Evolutionary conservation across 2,113 vertebrate genomes (phyloP), one percentile per base, ranked within the genome.

Genomic region (Vulpes vulpes): DNA sequence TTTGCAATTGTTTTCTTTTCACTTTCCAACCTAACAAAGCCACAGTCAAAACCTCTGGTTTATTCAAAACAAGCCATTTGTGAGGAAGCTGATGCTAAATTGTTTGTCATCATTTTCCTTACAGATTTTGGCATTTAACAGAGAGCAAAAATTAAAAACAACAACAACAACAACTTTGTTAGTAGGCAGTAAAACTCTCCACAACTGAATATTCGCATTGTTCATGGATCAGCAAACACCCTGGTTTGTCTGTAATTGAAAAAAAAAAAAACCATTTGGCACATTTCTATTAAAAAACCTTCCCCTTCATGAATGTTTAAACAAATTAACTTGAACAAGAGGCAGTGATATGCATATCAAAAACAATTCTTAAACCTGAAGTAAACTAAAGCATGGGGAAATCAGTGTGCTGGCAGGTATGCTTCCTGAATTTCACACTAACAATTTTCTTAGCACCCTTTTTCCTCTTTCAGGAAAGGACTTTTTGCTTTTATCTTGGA

Each of bases 261-360:
- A 97, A 79, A 60, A 96, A 97, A 78, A 53, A 32, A 11, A 98
- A 93, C 96, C 11, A 25, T 89, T 98, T 97, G 93, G 3, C 87
- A 97, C 32, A 94, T 96, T 98, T 98, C 88, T 97, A 94, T 98
- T 97, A 93, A 98, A 98, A 97, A 98, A 86, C 17, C 23, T 87
- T 97, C 23, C 5, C 96, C 43, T 96, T 97, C 0, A 3, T 97
- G 89, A 98, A 67, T 98, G 97, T 98, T 98, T 97, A 98, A 98
- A 79, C 23, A 97, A 98, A 98, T 97, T 97, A 96, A 55, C 97
- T 98, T 8, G 69, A 98, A 97, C 23, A 97, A 96, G 62, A 95
- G 96, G 86, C 89, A 97, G 23, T 64, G 64, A 49, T 82, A 95
- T 80, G 92, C 57, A 96, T 97, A 97, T 83, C 94, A 98, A 98